Conservation (phyloP, 1,140 invertebrate species). For the Ericerus pela region DNA sequence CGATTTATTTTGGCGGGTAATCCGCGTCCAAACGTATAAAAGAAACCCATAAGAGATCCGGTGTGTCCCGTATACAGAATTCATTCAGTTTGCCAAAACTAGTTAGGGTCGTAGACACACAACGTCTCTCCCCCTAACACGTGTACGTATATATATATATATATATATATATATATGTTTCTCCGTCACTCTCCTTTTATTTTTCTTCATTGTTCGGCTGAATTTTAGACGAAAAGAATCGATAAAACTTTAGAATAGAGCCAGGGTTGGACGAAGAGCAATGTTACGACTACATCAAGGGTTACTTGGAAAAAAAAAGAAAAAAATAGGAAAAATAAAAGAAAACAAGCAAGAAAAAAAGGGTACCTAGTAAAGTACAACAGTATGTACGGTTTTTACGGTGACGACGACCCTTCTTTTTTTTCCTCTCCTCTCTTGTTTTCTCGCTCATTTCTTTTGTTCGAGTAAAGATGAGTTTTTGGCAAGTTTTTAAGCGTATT, state of each 20-base stretch:
- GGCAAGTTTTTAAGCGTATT: constrained; percentile 10
- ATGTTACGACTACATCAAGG: constrained; percentile 8
- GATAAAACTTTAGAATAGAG: constrained; percentile 2
- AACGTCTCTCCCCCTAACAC: no score
- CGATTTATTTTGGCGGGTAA: no score
- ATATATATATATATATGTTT: no score
- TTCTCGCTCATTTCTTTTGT: constrained; percentile 10
- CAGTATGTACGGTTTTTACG: no score
- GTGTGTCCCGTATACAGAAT: not conserved
- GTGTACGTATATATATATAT: no score
- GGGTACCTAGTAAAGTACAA: not conserved
- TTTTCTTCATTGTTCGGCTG: no score
- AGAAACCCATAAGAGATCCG: not conserved
- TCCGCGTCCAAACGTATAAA: not conserved
- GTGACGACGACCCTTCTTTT: constrained; percentile 8
- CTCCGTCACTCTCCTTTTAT: no score
- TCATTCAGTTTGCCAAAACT: constrained; percentile 6
- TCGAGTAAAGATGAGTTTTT: constrained; percentile 8
- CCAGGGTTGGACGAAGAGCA: not conserved
- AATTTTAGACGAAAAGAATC: no score
- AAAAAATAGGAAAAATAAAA: no score
- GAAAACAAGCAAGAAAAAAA: no score
- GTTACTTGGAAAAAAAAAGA: constrained; percentile 10
- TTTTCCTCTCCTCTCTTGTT: no score
- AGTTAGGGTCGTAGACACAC: constrained; percentile 10